A percentile compares a stretch with the other conserved stretches of the same genome.
Conservation (phyloP, 2,797 vertebrate species). For the Hypotaenidia okinawae region DNA sequence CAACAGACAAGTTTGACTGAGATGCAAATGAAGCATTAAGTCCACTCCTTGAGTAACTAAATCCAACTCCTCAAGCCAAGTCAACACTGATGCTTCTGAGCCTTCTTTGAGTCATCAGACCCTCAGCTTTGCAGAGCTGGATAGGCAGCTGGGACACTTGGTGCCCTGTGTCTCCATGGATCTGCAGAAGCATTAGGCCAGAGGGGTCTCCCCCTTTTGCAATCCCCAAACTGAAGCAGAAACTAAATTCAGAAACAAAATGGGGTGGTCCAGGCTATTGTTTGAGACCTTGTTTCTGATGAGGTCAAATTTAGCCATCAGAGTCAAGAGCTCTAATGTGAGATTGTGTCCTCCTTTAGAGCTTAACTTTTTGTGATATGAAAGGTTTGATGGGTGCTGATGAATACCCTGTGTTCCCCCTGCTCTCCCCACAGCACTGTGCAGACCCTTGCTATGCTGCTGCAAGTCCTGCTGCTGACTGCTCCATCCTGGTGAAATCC, state of each 20-base stretch:
- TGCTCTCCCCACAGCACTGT: fast-evolving
- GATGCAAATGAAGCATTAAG: not conserved
- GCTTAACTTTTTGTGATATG: not conserved
- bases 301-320: not conserved
- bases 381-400: not conserved
- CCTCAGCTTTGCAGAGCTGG: not conserved
- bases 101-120: not conserved
- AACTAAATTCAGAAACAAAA: not conserved
- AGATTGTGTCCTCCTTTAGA: not conserved
- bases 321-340: not conserved
- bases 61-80: not conserved
- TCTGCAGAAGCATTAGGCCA: not conserved
- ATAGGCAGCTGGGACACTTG: not conserved
- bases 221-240: not conserved
- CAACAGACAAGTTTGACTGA: slow-evolving; percentile 13
- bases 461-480: not conserved
- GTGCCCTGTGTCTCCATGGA: not conserved
- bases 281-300: not conserved
- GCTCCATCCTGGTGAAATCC: not conserved
- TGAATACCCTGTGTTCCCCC: fast-evolving
- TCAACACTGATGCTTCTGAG: not conserved
- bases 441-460: not conserved
- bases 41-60: not conserved
- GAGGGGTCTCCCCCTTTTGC: not conserved
- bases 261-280: not conserved